Base-by-base conservation (phyloP, 2,113 vertebrate genomes). In the Rhea americana region DNA sequence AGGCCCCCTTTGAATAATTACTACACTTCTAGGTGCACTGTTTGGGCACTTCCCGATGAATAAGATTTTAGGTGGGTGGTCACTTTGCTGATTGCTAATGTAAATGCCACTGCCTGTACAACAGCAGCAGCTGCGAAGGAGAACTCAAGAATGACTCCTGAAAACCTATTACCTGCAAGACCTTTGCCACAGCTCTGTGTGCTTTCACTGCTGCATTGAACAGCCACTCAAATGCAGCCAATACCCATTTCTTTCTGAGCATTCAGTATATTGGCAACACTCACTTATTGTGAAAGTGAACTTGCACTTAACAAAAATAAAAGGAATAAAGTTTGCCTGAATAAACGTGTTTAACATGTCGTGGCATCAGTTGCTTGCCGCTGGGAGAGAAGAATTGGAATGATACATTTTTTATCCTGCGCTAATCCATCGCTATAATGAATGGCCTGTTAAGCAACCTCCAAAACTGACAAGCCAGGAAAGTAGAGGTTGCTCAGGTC, bases 291-390 rank as follows among this genome's bases (percentile, higher is more conserved):
- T 4, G 1, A 89, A 88, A 53, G 37, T 74, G 85, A 96, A 88
- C 58, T 81, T 91, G 82, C 77, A 79, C 26, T 91, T 83, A 90
- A 85, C 77, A 94, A 68, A 91, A 88, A 61, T 41, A 62, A 87
- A 88, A 80, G 32, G 56, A 95, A 35, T 35, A 68, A 48, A 63
- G 19, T 85, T 91, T 86, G 63, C 90, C 95, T 96, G 93, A 97
- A 97, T 88, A 96, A 97, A 96, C 87, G 91, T 53, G 78, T 91
- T 92, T 96, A 95, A 95, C 93, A 89, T 93, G 90, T 86, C 87
- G 55, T 66, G 85, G 78, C 90, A 93, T 85, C 51, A 50, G 59
- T 66, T 85, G 47, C 92, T 87, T 82, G 59, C 77, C 94, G 62
- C 76, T 72, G 47, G 80, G 66, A 89, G 56, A 79, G 75, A 85